Evolutionary conservation across 2,888 invertebrate genomes (phyloP), one percentile per base, ranked within the genome.

Genomic region (Calliscelio sp.): DNA sequence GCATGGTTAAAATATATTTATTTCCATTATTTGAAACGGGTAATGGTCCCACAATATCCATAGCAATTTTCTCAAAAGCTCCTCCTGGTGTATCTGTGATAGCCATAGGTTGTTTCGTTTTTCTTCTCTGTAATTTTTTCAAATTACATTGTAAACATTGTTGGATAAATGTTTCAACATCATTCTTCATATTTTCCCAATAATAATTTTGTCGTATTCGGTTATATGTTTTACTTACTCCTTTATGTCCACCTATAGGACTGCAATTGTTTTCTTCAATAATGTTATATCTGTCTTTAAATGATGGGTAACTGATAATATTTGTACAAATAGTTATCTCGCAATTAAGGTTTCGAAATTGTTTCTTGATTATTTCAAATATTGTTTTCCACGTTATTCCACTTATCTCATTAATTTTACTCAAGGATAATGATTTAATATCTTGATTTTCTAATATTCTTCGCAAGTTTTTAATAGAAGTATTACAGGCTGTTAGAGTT

Each of bases 241-340:
- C 49, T 20, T 49, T 49, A 49, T 49, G 49, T 20, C 49, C 49
- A 20, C 20, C 41, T 1, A 41, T 1, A 41, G 41, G 41, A 41
- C 41, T 14, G n/a, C n/a, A n/a, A n/a, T 41, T 14, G n/a, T 4
- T 10, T 41, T 41, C 41, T 2, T 41, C n/a, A 6, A 41, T 41
- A 5, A 41, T 41, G 11, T 41, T n/a, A 41, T 41, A 41, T 41
- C 41, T n/a, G n/a, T n/a, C n/a, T n/a, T n/a, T n/a, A n/a, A n/a
- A n/a, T n/a, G n/a, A n/a, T n/a, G n/a, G n/a, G n/a, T n/a, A n/a
- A n/a, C n/a, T n/a, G n/a, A n/a, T n/a, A n/a, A n/a, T n/a, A n/a
- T n/a, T n/a, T n/a, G 41, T 41, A n/a, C 41, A 41, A n/a, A 41
- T n/a, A n/a, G 41, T 41, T 41, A 41, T 41, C 41, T 41, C n/a